A percentile compares a stretch with the other conserved stretches of the same genome.
phyloP scores from a whole-genome alignment of 30 jellyfish, hydroid and myxozoan species.

The Cassiopea andromeda region DNA sequence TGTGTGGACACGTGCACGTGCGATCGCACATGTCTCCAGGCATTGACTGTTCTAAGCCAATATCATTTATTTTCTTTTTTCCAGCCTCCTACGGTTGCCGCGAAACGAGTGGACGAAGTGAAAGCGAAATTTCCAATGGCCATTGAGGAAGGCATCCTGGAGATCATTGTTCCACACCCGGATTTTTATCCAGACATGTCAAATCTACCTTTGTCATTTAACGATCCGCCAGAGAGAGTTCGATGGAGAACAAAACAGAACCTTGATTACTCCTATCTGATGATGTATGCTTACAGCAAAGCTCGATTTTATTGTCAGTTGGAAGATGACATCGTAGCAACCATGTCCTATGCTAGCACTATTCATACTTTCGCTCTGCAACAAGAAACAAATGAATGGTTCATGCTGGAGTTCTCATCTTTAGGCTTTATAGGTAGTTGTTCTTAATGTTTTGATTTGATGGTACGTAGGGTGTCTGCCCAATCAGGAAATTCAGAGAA shows the following conservation, averaged over 20 bases:
- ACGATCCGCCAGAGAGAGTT: constrained; percentile 95
- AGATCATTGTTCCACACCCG: constrained; percentile 82
- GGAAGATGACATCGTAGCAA: constrained; percentile 96
- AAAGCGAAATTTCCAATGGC: constrained; percentile 54
- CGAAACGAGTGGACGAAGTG: constrained; percentile 38
- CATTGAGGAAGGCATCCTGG: constrained; percentile 80
- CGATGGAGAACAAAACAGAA: constrained; percentile 98
- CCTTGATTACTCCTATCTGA: constrained; percentile 86
- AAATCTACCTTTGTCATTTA: constrained; percentile 90
- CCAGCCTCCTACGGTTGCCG: constrained; percentile 25
- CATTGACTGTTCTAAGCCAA: too few relatives aligned
- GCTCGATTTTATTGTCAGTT: constrained; percentile 92
- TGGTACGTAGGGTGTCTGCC: background rate
- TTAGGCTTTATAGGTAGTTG: constrained; percentile 91
- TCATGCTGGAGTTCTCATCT: constrained; percentile 93
- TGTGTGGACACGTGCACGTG: too few relatives aligned
- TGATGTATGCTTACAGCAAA: constrained; percentile 95
- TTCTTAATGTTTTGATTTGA: background rate
- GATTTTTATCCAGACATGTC: constrained; percentile 86
- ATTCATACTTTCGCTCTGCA: constrained; percentile 92
- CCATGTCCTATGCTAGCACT: constrained; percentile 96
- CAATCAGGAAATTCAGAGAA: too few relatives aligned
- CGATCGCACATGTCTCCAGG: too few relatives aligned
- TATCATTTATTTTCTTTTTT: background rate
- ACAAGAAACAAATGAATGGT: constrained; percentile 90